Evolutionary conservation across 2,113 vertebrate species (phyloP).

Genomic region (Hypomesus transpacificus): DNA sequence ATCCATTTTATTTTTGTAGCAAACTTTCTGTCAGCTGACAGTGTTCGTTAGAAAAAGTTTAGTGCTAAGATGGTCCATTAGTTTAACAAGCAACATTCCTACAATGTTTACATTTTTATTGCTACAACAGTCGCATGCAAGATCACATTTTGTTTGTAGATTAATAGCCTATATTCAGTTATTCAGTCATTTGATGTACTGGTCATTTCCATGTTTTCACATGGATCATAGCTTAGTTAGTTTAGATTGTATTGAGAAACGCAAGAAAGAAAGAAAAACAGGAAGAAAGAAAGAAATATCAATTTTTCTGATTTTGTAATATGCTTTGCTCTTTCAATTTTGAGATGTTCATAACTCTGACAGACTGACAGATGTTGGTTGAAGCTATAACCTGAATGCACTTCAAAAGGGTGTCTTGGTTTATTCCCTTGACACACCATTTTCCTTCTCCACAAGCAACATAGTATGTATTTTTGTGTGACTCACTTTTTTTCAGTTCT

Average conservation of each 20-base stretch:
- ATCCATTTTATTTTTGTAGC: too few species aligned
- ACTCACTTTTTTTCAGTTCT: constrained; percentile 4
- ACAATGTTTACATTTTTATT: constrained; percentile 13
- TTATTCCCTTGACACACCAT: not conserved
- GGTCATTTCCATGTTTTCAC: constrained; percentile 2
- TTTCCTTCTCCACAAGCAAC: not conserved
- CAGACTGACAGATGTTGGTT: constrained; percentile 4
- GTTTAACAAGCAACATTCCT: constrained; percentile 23
- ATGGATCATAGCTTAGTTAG: not conserved
- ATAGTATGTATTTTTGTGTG: constrained; percentile 19
- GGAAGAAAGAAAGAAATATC: not conserved
- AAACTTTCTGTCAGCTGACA: too few species aligned
- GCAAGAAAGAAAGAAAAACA: not conserved
- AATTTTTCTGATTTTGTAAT: not conserved
- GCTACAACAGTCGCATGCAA: not conserved
- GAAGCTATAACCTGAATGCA: constrained; percentile 30
- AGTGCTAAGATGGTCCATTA: not conserved
- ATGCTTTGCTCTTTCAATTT: constrained; percentile 12
- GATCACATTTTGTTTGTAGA: too few species aligned
- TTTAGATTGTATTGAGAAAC: not conserved
- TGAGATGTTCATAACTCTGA: not conserved
- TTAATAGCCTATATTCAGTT: too few species aligned
- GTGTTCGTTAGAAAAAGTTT: not conserved
- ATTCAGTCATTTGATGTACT: not conserved
- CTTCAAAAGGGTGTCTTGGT: constrained; percentile 17